These are phyloP conservation scores for Scylla paramamosain DNA, from an alignment of 1,140 invertebrate genomes.

Conservation along the genomic window DNA sequence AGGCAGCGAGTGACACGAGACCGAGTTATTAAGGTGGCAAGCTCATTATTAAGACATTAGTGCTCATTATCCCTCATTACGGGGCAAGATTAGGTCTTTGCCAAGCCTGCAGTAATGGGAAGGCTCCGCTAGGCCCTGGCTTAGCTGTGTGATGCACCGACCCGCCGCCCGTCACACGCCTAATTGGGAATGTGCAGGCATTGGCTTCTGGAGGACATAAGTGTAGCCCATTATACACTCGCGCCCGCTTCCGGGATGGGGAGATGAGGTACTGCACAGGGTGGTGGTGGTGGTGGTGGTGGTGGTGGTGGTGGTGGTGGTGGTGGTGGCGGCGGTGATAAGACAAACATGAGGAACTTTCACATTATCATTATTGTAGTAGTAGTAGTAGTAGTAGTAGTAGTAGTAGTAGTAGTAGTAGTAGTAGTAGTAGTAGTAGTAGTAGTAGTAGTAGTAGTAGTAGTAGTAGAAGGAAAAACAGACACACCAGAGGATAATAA, in stretches of 20 bases:
- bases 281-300: neutral
- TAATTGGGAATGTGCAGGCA: neutral
- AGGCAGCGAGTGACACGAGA: neutral
- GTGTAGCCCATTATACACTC: neutral
- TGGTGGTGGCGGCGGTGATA: neutral
- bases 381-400: neutral
- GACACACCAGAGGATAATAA: too few species aligned
- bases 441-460: too few species aligned
- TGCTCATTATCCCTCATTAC: neutral
- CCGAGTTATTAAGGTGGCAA: neutral
- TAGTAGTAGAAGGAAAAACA: too few species aligned
- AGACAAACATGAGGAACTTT: too few species aligned
- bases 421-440: too few species aligned
- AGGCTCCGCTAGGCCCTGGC: neutral
- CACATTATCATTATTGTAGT: too few species aligned
- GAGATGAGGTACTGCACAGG: too few species aligned
- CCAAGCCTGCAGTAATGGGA: neutral
- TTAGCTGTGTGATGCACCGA: neutral
- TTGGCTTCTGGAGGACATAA: neutral
- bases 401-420: too few species aligned
- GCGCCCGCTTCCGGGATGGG: neutral
- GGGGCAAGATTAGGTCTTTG: neutral
- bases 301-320: too few species aligned
- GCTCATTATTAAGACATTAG: constrained; percentile 4
- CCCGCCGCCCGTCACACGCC: neutral